Evolutionary conservation across 2,888 invertebrate genomes (phyloP).

Genomic region (Leucania comma): DNA sequence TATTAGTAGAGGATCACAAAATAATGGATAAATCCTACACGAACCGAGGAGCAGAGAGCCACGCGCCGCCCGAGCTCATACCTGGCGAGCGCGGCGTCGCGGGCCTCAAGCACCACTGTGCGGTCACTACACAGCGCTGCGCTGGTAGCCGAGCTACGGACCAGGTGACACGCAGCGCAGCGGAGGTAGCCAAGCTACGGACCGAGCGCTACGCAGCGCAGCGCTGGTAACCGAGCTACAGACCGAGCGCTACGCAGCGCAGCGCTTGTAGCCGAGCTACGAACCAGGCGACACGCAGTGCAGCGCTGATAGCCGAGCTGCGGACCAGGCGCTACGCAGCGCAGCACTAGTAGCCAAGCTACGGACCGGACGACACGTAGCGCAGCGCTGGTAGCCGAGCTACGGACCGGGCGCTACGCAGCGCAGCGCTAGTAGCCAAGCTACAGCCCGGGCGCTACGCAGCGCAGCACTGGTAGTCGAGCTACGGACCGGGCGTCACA

Average conservation of each 20-base stretch:
- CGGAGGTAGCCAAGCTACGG: neutral
- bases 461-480: no score
- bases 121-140: no score
- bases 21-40: conserved; percentile 67
- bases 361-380: no score
- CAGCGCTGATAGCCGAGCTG: no score
- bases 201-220: neutral
- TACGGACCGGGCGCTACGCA: neutral
- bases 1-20: conserved; percentile 74
- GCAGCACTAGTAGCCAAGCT: no score
- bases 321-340: no score
- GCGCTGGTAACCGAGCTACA: no score
- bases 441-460: no score
- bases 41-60: conserved; percentile 44
- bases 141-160: no score
- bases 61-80: conserved; percentile 19
- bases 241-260: no score
- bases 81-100: neutral
- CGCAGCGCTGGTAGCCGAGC: no score
- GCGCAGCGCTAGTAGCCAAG: no score
- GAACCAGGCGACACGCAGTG: neutral
- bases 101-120: neutral
- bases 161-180: neutral
- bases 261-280: neutral
- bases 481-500: neutral